Conservation (phyloP, 2,113 vertebrate genomes). For the Oreochromis aureus region DNA sequence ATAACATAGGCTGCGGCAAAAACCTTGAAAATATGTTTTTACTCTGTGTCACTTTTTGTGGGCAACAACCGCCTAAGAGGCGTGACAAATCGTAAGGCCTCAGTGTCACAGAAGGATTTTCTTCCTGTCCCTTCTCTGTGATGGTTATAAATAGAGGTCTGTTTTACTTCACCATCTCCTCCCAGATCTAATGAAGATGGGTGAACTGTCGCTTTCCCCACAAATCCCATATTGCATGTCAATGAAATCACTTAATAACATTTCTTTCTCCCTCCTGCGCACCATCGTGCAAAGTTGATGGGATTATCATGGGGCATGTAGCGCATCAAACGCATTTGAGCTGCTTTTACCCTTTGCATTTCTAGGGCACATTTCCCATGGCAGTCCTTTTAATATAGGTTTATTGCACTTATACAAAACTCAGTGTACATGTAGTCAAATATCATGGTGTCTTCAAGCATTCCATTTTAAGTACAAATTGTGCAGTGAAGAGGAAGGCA, state of each 20-base stretch:
- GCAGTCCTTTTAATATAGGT: neutral
- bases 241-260: conserved; percentile 54
- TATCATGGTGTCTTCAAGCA: neutral
- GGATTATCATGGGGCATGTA: conserved; percentile 56
- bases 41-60: neutral
- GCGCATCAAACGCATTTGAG: conserved; percentile 55
- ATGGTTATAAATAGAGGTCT: conserved; percentile 52
- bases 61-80: conserved; percentile 24
- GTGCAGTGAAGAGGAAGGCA: neutral
- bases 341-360: conserved; percentile 31
- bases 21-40: conserved; percentile 48
- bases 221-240: conserved; percentile 62
- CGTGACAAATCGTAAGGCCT: conserved; percentile 30
- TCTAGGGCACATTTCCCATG: conserved; percentile 20
- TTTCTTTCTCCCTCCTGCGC: conserved; percentile 8
- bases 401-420: conserved; percentile 19
- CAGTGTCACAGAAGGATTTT: conserved; percentile 33
- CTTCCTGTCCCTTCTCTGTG: conserved; percentile 4
- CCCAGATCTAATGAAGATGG: conserved; percentile 55
- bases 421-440: neutral
- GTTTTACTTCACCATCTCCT: conserved; percentile 22
- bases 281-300: conserved; percentile 55
- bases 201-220: conserved; percentile 26
- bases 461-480: conserved; percentile 6
- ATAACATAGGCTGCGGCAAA: neutral